A percentile compares a stretch with the other conserved stretches of the same genome.
Conservation (phyloP, 2,797 vertebrate genomes). For the Enteromius paludinosus region DNA sequence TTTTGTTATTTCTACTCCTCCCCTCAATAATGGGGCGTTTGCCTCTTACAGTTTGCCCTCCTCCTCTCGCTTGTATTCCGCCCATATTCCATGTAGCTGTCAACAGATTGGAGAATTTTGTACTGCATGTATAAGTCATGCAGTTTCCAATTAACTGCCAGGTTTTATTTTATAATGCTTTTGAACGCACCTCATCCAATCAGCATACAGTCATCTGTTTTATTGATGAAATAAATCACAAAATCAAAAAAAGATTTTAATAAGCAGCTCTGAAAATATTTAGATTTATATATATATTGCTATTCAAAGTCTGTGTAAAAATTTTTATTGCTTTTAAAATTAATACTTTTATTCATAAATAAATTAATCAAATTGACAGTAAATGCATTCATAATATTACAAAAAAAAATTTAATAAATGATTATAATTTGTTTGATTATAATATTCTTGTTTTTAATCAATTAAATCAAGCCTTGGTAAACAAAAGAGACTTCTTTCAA, state of each 20-base stretch:
- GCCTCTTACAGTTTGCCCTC: not conserved
- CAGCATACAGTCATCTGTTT: not conserved
- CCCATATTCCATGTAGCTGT: not conserved
- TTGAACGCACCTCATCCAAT: not conserved
- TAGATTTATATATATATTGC: not conserved
- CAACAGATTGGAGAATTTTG: not conserved
- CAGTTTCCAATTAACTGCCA: not conserved
- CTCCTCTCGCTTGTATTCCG: not conserved
- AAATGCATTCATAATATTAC: not conserved
- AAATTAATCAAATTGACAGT: not conserved
- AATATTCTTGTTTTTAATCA: not conserved
- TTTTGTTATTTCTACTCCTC: slow-evolving; percentile 31
- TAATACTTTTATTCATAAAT: not conserved
- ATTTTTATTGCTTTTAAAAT: not conserved
- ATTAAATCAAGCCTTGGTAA: not conserved
- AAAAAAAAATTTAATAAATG: no score
- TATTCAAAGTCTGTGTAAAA: not conserved
- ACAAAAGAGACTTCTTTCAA: not conserved
- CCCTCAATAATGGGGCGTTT: not conserved
- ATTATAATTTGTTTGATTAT: no score
- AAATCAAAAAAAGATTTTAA: no score
- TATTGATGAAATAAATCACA: not conserved
- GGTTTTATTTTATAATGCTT: not conserved
- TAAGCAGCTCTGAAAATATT: not conserved
- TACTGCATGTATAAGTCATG: not conserved